These are phyloP conservation scores for Zalophus californianus DNA, from an alignment of 2,797 vertebrate species.

Conservation along the genomic window DNA sequence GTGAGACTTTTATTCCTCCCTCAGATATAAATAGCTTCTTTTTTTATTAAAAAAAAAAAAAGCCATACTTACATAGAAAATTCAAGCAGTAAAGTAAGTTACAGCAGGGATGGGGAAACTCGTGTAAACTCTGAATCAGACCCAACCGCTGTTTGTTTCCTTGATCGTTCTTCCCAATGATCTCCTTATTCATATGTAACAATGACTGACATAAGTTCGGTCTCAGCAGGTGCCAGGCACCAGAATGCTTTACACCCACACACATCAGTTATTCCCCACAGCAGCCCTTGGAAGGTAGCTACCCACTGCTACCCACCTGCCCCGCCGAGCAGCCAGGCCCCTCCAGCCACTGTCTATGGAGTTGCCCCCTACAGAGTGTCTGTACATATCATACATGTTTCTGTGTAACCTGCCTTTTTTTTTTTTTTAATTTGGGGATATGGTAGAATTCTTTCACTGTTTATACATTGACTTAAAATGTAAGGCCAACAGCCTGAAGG, in stretches of 20 bases:
- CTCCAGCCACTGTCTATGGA: neutral
- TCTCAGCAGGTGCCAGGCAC: neutral
- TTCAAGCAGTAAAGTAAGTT: neutral
- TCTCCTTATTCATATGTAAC: neutral
- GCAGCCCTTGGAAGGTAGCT: neutral
- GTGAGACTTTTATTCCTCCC: neutral
- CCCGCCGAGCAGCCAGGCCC: too few relatives aligned
- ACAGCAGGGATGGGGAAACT: neutral
- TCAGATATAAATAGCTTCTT: neutral
- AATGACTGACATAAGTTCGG: neutral
- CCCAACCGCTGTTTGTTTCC: neutral
- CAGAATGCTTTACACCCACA: neutral
- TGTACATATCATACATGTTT: neutral
- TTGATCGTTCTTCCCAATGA: neutral
- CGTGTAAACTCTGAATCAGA: neutral
- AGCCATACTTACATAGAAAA: neutral
- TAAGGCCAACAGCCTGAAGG: neutral
- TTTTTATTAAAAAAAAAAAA: neutral
- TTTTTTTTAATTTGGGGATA: neutral
- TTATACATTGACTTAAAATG: neutral
- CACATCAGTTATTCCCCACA: neutral
- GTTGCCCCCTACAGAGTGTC: fast-evolving
- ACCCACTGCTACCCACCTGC: too few relatives aligned
- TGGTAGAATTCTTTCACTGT: neutral
- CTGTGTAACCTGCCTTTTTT: neutral